Evolutionary conservation across 2,797 vertebrate genomes (phyloP).

Genomic region (Monodelphis domestica): DNA sequence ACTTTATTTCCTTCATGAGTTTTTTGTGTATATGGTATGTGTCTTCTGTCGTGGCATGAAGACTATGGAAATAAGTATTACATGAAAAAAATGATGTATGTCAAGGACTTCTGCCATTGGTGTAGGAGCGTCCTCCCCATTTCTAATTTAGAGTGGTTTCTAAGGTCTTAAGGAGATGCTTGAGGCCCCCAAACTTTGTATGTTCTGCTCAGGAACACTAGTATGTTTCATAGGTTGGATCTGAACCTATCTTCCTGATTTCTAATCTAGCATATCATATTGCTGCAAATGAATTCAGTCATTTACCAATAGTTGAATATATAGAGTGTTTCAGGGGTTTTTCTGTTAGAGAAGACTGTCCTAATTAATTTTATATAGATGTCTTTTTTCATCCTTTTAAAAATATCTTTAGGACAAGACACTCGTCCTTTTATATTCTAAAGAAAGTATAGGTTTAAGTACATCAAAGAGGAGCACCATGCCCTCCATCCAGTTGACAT

Average conservation of each 20-base stretch:
- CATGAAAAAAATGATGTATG: too few species aligned
- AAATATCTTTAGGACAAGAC: neutral
- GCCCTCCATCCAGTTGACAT: neutral
- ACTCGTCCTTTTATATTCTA: neutral
- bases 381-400: neutral
- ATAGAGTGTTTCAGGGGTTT: neutral
- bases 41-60: too few species aligned
- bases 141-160: neutral
- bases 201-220: neutral
- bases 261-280: neutral
- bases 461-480: neutral
- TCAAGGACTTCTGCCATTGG: neutral
- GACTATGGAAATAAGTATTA: too few species aligned
- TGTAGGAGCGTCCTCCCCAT: neutral
- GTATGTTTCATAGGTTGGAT: neutral
- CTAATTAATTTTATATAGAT: neutral
- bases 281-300: neutral
- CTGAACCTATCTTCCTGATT: neutral
- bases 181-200: neutral
- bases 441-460: neutral
- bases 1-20: too few species aligned
- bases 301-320: neutral
- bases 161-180: neutral
- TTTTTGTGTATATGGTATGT: too few species aligned
- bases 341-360: neutral